Conservation (phyloP, 2,888 invertebrate species). For the Meloe dianella region DNA sequence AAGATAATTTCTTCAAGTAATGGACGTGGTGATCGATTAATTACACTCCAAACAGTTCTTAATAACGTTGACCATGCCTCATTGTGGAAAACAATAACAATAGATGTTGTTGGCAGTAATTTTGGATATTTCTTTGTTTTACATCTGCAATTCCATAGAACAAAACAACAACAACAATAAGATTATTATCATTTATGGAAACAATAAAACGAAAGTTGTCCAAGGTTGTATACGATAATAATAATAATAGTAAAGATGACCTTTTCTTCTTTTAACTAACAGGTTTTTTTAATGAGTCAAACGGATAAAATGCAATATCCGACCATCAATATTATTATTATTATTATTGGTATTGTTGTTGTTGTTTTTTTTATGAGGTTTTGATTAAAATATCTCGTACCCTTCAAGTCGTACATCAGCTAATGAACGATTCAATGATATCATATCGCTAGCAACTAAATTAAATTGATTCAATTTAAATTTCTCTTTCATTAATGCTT, state of each 20-base stretch:
- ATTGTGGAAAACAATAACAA: slow-evolving; percentile 98
- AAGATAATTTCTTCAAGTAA: slow-evolving; percentile 84
- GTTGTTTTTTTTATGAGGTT: too few species aligned
- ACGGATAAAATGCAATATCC: not conserved
- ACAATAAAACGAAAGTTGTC: not conserved
- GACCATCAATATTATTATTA: not conserved
- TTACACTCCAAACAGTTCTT: slow-evolving; percentile 92
- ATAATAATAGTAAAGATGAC: not conserved
- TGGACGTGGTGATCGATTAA: slow-evolving; percentile 80
- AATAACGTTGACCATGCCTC: slow-evolving; percentile 98
- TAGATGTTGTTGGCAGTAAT: slow-evolving; percentile 81
- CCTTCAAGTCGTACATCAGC: slow-evolving; percentile 92
- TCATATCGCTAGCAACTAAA: slow-evolving; percentile 95
- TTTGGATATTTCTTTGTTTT: slow-evolving; percentile 78
- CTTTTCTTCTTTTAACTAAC: not conserved
- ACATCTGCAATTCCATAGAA: slow-evolving; percentile 68
- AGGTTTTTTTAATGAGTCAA: not conserved
- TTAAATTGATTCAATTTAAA: slow-evolving; percentile 99
- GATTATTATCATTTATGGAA: not conserved
- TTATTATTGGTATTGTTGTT: not conserved
- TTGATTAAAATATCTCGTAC: slow-evolving; percentile 61
- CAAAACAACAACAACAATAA: slow-evolving; percentile 13
- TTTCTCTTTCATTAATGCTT: slow-evolving; percentile 89
- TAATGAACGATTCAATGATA: slow-evolving; percentile 93
- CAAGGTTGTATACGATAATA: not conserved